Conservation (phyloP, 2,797 vertebrate species). For the Acanthis flammea region DNA sequence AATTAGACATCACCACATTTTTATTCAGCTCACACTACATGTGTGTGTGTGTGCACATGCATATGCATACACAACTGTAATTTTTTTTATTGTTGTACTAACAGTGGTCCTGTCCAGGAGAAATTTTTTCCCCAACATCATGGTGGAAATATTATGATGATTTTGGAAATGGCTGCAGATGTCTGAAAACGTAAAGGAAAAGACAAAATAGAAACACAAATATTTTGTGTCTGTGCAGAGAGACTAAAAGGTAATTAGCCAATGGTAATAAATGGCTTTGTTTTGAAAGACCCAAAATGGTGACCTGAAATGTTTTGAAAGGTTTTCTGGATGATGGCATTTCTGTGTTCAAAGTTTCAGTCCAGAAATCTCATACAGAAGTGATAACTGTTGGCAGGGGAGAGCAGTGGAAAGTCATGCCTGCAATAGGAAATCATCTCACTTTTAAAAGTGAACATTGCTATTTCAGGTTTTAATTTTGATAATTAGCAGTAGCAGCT, state of each 20-base stretch:
- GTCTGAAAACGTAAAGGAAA: not conserved
- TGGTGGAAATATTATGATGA: not conserved
- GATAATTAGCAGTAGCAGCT: not conserved
- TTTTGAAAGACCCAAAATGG: conserved; percentile 5
- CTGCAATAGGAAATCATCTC: not conserved
- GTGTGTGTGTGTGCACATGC: not conserved
- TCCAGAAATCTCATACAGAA: not conserved
- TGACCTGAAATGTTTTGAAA: not conserved
- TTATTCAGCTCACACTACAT: not conserved
- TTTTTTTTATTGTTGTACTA: not conserved
- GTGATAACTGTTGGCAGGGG: not conserved
- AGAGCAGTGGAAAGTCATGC: not conserved
- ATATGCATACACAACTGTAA: not conserved
- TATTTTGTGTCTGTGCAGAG: not conserved
- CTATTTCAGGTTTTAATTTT: conserved; percentile 12
- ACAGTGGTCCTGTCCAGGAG: not conserved
- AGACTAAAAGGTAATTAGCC: not conserved
- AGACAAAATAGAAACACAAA: not conserved
- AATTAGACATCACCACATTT: conserved; percentile 20
- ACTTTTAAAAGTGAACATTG: not conserved
- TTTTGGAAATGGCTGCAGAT: conserved; percentile 1
- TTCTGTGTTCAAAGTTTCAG: not conserved
- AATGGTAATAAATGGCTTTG: not conserved
- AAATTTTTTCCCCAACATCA: not conserved
- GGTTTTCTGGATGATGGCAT: not conserved